Conservation (phyloP, 1,140 invertebrate species). For the Melipona quadrifasciata region DNA sequence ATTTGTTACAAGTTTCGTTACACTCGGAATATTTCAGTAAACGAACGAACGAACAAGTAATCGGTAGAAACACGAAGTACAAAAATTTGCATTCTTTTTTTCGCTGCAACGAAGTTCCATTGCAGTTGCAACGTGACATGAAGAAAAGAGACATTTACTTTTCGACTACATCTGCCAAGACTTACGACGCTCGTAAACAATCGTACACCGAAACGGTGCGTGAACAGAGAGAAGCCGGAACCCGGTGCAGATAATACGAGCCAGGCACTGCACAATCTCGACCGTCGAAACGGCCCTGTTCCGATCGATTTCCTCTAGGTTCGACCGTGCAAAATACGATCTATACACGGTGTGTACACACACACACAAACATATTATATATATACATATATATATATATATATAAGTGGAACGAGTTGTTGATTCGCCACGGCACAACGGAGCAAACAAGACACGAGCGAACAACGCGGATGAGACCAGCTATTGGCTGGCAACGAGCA, state of each 20-base stretch:
- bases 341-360: too few relatives aligned
- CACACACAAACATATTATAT: too few relatives aligned
- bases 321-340: neutral
- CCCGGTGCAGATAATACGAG: neutral
- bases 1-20: too few relatives aligned
- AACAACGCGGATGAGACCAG: neutral
- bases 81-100: too few relatives aligned
- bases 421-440: neutral
- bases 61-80: too few relatives aligned
- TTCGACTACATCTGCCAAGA: neutral
- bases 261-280: too few relatives aligned
- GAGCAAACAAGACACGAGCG: neutral
- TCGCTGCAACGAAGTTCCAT: too few relatives aligned
- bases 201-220: neutral
- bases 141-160: neutral
- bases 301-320: neutral
- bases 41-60: too few relatives aligned
- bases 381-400: too few relatives aligned
- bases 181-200: slow-evolving; percentile 21
- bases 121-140: too few relatives aligned
- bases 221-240: neutral
- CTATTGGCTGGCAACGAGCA: slow-evolving; percentile 22
- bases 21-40: too few relatives aligned
- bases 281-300: neutral
- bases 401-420: slow-evolving; percentile 1